These are phyloP conservation scores for Chymomyza caudatula DNA, from an alignment of 2,888 invertebrate genomes.

Conservation along the genomic window DNA sequence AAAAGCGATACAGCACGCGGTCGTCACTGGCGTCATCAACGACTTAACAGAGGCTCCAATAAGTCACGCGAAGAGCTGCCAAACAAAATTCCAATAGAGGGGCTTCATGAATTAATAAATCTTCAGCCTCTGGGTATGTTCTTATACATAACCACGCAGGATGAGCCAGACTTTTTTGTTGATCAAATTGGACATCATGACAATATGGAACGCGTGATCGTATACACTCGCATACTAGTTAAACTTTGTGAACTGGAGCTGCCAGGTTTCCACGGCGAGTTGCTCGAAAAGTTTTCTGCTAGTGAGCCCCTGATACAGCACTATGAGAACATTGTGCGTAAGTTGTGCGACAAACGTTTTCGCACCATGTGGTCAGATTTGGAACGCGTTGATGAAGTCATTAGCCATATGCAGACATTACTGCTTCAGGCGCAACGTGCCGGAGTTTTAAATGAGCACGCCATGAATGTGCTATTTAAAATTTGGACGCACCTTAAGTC, in stretches of 20 bases:
- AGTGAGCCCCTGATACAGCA: slow-evolving; percentile 48
- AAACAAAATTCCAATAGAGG: slow-evolving; percentile 7
- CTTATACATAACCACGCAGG: slow-evolving; percentile 41
- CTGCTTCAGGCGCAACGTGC: slow-evolving; percentile 38
- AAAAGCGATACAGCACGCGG: background rate
- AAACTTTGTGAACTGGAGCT: slow-evolving; percentile 56
- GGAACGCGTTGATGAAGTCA: slow-evolving; percentile 36
- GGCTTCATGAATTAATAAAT: slow-evolving; percentile 20
- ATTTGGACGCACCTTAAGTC: slow-evolving; percentile 38
- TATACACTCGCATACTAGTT: slow-evolving; percentile 54
- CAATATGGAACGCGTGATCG: slow-evolving; percentile 50
- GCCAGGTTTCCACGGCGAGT: slow-evolving; percentile 55
- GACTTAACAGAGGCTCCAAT: background rate
- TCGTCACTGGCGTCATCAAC: background rate
- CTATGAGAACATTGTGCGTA: slow-evolving; percentile 47
- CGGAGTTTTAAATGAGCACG: slow-evolving; percentile 19
- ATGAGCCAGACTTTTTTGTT: slow-evolving; percentile 43
- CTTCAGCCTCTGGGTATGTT: slow-evolving; percentile 58
- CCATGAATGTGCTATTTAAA: slow-evolving; percentile 33
- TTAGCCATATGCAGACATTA: slow-evolving; percentile 44
- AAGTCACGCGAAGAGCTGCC: background rate
- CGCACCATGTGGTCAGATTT: slow-evolving; percentile 49
- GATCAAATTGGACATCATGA: slow-evolving; percentile 53
- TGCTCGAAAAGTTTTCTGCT: slow-evolving; percentile 39
- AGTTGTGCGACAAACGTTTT: slow-evolving; percentile 75